Evolutionary conservation across 2,888 invertebrate species (phyloP), one percentile per base, ranked within the genome.

Genomic region (Allygus modestus): DNA sequence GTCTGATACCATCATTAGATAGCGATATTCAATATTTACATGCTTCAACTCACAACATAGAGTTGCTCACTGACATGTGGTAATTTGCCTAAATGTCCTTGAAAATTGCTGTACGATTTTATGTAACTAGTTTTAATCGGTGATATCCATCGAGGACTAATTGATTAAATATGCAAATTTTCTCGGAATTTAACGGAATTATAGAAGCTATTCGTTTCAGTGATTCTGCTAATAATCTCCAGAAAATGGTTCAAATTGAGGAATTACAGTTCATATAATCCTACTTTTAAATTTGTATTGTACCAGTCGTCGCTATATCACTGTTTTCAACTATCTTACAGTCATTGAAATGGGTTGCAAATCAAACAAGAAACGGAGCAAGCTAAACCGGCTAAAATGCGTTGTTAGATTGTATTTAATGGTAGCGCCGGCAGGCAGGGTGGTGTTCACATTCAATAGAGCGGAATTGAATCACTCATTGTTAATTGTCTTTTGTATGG

Each of bases 21-120:
- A 2, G 65, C 65, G 9, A 65, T 31, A 65, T 65, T 65, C 65
- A 65, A 65, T 65, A 65, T 65, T 65, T 65, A 65, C 65, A 65
- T 28, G 65, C 15, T 28, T 65, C 2, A 12, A 58, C 58, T 20
- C 58, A 58, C 26, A 20, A n/a, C 51, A 15, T 17, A 12, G 2
- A 51, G 51, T 51, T 51, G 23, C 26, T 58, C 15, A 7, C 11
- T 7, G 51, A 7, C 15, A 11, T 28, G 65, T 31, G 17, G 65
- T 12, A 31, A 65, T 28, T 65, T 28, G 28, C 31, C 31, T 26
- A 28, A 65, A 65, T 31, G 31, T 7, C 65, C 28, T 28, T 65
- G 28, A 65, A 28, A 65, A 65, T 31, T 5, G 26, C 23, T 7
- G 51, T n/a, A n/a, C n/a, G n/a, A n/a, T n/a, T n/a, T n/a, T n/a